Evolutionary conservation across 2,797 vertebrate genomes (phyloP).

Genomic region (Halcyon badia): DNA sequence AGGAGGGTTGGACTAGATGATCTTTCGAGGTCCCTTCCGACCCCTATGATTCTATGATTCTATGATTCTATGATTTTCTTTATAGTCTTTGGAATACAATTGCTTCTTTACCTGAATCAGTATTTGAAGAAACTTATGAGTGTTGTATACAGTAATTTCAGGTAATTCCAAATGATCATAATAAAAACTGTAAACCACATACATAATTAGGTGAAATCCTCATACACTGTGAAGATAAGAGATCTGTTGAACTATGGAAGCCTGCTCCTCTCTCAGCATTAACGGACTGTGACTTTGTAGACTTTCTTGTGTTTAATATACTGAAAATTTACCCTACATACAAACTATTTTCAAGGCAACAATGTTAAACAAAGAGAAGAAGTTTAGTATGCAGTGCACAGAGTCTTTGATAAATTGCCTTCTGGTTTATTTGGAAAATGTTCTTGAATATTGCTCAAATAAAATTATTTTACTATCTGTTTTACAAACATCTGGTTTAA

Average conservation of each 20-base stretch:
- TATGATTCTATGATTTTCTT: too few relatives aligned
- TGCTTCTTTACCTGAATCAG: neutral
- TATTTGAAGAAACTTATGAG: neutral
- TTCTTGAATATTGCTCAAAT: slow-evolving; percentile 20
- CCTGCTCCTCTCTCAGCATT: neutral
- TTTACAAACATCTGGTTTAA: slow-evolving; percentile 58
- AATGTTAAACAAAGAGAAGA: neutral
- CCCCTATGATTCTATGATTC: too few relatives aligned
- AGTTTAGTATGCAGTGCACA: slow-evolving; percentile 22
- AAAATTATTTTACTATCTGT: slow-evolving; percentile 16
- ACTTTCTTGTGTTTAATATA: neutral
- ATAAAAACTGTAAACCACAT: neutral
- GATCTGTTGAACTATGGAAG: neutral
- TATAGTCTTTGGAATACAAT: neutral
- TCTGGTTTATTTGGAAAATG: slow-evolving; percentile 54
- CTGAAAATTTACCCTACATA: neutral
- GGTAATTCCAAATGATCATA: neutral
- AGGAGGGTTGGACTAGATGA: too few relatives aligned
- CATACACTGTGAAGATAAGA: rapidly evolving
- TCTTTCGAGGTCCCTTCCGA: too few relatives aligned
- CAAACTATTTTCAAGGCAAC: neutral
- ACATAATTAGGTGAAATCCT: neutral
- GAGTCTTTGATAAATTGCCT: slow-evolving; percentile 27
- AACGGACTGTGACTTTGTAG: neutral
- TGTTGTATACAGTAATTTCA: neutral